Percentiles rank a stretch among this genome's conserved stretches.
Conservation (phyloP, 2,797 vertebrate species). For the Emys orbicularis region DNA sequence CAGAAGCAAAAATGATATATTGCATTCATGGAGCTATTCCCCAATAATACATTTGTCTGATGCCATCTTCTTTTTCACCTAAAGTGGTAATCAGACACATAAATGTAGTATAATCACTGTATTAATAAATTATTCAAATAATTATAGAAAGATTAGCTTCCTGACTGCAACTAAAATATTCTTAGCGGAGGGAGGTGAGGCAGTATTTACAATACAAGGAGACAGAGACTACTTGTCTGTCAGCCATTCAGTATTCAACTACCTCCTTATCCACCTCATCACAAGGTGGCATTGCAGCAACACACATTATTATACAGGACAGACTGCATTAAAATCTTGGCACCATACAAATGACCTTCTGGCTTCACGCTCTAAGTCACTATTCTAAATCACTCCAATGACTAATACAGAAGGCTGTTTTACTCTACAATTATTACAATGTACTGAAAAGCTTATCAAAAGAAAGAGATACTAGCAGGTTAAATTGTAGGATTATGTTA, state of each 20-base stretch:
- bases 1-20: conserved; percentile 23
- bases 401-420: conserved; percentile 18
- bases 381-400: conserved; percentile 30
- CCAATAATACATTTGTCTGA: not conserved
- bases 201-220: conserved; percentile 20
- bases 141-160: conserved; percentile 30
- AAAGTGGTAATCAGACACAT: conserved; percentile 32
- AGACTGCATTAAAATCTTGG: conserved; percentile 23
- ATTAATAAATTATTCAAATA: conserved; percentile 62
- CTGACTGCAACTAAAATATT: conserved; percentile 23
- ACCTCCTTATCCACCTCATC: conserved; percentile 30
- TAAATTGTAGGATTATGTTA: conserved; percentile 45
- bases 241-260: conserved; percentile 20
- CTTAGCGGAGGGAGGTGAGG: conserved; percentile 16
- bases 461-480: conserved; percentile 22
- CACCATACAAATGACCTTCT: conserved; percentile 23
- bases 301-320: conserved; percentile 6
- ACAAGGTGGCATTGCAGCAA: conserved; percentile 33
- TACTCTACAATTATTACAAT: conserved; percentile 30
- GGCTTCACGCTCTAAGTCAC: conserved; percentile 36
- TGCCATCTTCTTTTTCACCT: conserved; percentile 22
- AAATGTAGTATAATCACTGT: conserved; percentile 42
- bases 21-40: conserved; percentile 6
- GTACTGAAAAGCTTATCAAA: conserved; percentile 44
- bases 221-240: conserved; percentile 41